Conservation (phyloP, 2,888 invertebrate genomes). For the Cryptus viduatorius region DNA sequence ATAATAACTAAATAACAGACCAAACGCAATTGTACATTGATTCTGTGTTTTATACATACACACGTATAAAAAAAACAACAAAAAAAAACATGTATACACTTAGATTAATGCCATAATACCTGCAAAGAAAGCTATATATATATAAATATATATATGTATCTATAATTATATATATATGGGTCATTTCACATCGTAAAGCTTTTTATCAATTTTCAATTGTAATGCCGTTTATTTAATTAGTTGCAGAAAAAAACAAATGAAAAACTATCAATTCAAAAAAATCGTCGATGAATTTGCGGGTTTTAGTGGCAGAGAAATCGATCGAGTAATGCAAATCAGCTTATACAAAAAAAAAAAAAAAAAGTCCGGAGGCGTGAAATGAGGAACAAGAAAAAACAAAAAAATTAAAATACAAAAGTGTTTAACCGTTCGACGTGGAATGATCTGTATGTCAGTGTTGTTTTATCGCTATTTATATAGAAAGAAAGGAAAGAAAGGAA, state of each 20-base stretch:
- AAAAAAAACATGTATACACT: conserved; percentile 54
- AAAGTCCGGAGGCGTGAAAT: conserved; percentile 1
- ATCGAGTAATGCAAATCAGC: conserved; percentile 34
- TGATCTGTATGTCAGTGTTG: conserved; percentile 67
- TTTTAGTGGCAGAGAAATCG: conserved; percentile 30
- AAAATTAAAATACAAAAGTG: conserved; percentile 25
- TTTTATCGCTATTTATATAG: conserved; percentile 67
- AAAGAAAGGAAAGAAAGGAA: conserved; percentile 37
- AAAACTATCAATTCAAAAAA: background rate
- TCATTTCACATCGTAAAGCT: conserved; percentile 58
- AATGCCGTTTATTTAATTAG: conserved; percentile 31
- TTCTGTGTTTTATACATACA: conserved; percentile 73
- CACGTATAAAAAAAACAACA: conserved; percentile 63
- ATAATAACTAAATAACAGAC: conserved; percentile 48
- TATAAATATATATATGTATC: conserved; percentile 47
- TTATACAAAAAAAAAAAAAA: conserved; percentile 35
- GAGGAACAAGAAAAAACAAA: background rate
- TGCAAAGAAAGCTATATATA: conserved; percentile 54
- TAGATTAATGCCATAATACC: conserved; percentile 66
- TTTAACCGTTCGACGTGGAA: conserved; percentile 63
- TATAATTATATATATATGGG: conserved; percentile 46
- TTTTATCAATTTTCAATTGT: conserved; percentile 45
- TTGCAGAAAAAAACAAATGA: conserved; percentile 1
- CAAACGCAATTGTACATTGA: conserved; percentile 71
- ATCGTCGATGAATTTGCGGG: conserved; percentile 1